Percentiles rank a stretch among this genome's conserved stretches.
phyloP scores from a whole-genome alignment of 2,888 invertebrate species.

The Conus canariensis region DNA sequence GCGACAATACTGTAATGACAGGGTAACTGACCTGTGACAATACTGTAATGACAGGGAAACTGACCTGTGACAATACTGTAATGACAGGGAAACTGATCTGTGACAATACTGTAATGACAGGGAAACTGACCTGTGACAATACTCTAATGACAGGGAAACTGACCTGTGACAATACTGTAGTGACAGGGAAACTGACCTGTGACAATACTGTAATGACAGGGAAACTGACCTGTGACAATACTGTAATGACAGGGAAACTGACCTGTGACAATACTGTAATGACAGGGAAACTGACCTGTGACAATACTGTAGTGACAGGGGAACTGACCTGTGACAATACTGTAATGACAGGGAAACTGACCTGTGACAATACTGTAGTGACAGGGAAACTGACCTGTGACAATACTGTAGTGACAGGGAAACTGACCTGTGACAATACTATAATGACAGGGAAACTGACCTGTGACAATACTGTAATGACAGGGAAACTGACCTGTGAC shows the following conservation, averaged over 20 bases:
- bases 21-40: neutral
- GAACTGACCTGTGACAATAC: neutral
- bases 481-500: neutral
- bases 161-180: neutral
- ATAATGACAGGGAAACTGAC: neutral
- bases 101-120: neutral
- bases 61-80: neutral
- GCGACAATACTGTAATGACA: neutral
- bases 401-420: neutral
- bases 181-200: neutral
- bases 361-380: neutral
- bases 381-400: neutral
- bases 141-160: neutral
- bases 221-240: neutral
- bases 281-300: neutral
- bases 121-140: neutral
- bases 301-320: neutral
- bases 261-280: neutral
- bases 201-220: neutral
- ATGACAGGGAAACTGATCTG: neutral
- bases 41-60: neutral
- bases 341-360: neutral
- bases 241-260: neutral
- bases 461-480: neutral
- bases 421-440: neutral